Evolutionary conservation across 92 coral and sea anemone species (phyloP).

Genomic region (Palythoa heliodiscus): DNA sequence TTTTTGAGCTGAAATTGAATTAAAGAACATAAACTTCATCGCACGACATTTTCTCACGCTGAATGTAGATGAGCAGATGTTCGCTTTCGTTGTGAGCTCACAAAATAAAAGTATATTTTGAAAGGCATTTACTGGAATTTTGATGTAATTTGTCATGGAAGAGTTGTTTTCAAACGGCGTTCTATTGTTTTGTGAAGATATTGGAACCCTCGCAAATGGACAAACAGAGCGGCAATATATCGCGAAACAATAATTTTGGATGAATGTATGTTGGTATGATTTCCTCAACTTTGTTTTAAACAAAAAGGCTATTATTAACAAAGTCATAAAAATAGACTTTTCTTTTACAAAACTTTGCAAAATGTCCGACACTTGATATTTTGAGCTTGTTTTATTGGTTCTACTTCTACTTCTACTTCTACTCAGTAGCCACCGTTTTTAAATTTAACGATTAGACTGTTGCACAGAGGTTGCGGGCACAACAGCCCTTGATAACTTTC

Average conservation of each 20-base stretch:
- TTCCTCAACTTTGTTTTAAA: not conserved
- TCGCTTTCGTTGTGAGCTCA: not conserved
- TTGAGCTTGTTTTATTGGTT: no score
- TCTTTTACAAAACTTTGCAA: not conserved
- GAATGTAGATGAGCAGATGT: not conserved
- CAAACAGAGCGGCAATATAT: not conserved
- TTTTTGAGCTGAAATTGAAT: not conserved
- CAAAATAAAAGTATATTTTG: not conserved
- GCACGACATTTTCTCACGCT: constrained; percentile 1
- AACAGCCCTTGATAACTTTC: no score
- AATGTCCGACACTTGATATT: not conserved
- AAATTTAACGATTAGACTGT: no score
- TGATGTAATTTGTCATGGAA: constrained; percentile 6
- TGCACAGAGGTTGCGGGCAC: no score
- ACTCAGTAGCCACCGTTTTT: no score
- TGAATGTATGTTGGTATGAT: not conserved
- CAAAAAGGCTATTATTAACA: not conserved
- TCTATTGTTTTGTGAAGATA: constrained; percentile 7
- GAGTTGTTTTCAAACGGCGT: not conserved
- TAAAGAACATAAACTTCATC: not conserved
- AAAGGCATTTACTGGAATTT: constrained; percentile 2
- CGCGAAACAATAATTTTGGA: not conserved
- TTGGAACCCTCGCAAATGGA: not conserved
- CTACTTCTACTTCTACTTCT: no score
- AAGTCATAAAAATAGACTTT: not conserved